phyloP scores from a whole-genome alignment of 2,888 invertebrate genomes.

The Orchestes rusci region DNA sequence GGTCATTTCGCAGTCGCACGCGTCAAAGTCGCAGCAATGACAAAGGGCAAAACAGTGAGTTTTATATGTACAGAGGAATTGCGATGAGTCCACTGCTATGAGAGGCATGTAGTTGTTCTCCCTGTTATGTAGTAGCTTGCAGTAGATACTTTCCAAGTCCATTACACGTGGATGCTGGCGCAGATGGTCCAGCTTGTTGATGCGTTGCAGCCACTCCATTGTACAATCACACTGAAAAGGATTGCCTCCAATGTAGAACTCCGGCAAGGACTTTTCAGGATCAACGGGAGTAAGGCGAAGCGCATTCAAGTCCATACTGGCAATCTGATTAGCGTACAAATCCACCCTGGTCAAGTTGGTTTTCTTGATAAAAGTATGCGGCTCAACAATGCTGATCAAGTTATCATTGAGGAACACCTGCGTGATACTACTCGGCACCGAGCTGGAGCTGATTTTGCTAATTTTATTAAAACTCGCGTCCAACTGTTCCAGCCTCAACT shows the following conservation, averaged over 20 bases:
- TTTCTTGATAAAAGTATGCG: conserved; percentile 85
- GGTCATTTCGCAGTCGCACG: conserved; percentile 96
- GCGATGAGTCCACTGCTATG: conserved; percentile 78
- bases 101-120: conserved; percentile 79
- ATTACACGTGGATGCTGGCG: conserved; percentile 85
- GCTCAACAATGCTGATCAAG: conserved; percentile 75
- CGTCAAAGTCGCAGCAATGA: conserved; percentile 94
- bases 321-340: conserved; percentile 86
- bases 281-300: conserved; percentile 74
- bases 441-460: conserved; percentile 64
- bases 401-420: conserved; percentile 85
- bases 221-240: conserved; percentile 93
- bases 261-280: conserved; percentile 67
- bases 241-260: conserved; percentile 90
- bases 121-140: conserved; percentile 77
- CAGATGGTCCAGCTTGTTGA: conserved; percentile 75
- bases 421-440: conserved; percentile 80
- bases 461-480: conserved; percentile 89
- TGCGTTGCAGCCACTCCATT: conserved; percentile 91
- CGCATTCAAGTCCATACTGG: conserved; percentile 83
- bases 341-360: conserved; percentile 84
- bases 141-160: conserved; percentile 85
- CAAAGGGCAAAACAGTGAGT: conserved; percentile 91
- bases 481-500: conserved; percentile 71
- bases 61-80: conserved; percentile 88